Evolutionary conservation across 1,140 invertebrate genomes (phyloP).

Genomic region (Medauroidea extradentata): DNA sequence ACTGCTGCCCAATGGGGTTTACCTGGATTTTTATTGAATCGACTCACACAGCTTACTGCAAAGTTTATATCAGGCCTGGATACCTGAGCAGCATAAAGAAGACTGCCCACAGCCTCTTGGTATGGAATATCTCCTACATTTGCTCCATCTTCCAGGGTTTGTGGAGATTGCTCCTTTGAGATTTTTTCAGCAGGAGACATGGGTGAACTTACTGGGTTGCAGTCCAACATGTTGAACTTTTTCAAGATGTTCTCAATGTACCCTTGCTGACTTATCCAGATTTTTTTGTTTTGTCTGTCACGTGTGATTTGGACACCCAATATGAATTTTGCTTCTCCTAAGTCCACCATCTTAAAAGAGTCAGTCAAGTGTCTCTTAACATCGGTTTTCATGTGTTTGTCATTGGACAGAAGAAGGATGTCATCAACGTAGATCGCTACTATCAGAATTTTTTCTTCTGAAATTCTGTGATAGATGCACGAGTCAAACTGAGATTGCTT

Average conservation of each 20-base stretch:
- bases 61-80: constrained; percentile 43
- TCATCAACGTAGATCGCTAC: constrained; percentile 14
- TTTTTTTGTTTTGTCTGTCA: constrained; percentile 9
- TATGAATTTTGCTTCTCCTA: constrained; percentile 18
- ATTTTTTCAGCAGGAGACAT: constrained; percentile 26
- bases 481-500: constrained; percentile 23
- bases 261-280: constrained; percentile 25
- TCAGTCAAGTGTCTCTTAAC: constrained; percentile 12
- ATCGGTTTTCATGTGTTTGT: not conserved
- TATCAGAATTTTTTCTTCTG: constrained; percentile 7
- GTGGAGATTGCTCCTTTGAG: constrained; percentile 8
- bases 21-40: constrained; percentile 25
- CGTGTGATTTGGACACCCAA: constrained; percentile 25
- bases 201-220: constrained; percentile 23
- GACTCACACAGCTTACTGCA: constrained; percentile 33
- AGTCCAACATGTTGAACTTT: constrained; percentile 23
- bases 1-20: constrained; percentile 35
- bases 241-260: constrained; percentile 16
- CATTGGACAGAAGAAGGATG: constrained; percentile 15
- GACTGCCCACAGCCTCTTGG: constrained; percentile 36
- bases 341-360: constrained; percentile 24
- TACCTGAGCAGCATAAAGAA: constrained; percentile 36
- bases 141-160: constrained; percentile 13
- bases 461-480: constrained; percentile 23
- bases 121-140: constrained; percentile 24